Percentiles rank a stretch among this genome's conserved stretches.
phyloP scores from a whole-genome alignment of 2,797 vertebrate genomes.

The Chaenodraco wilsoni region DNA sequence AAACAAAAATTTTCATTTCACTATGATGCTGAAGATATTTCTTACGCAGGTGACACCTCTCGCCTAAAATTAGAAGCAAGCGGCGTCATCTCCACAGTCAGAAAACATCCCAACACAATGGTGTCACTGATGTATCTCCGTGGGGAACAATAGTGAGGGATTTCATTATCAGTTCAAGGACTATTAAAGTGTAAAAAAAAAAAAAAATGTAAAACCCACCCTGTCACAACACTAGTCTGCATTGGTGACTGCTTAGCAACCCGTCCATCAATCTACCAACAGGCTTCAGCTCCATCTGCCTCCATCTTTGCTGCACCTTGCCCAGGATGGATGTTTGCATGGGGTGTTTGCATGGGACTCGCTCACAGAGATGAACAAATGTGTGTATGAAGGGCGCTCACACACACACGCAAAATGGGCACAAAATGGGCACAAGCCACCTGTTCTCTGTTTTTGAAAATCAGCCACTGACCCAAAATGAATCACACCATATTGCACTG shows the following conservation, averaged over 20 bases:
- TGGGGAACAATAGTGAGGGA: conserved; percentile 21
- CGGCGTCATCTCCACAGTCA: conserved; percentile 31
- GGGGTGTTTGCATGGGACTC: conserved; percentile 3
- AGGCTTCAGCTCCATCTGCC: conserved; percentile 50
- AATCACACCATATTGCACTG: conserved; percentile 4
- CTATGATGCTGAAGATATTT: conserved; percentile 26
- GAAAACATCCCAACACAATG: conserved; percentile 30
- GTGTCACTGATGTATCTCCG: conserved; percentile 39
- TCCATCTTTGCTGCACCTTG: conserved; percentile 49
- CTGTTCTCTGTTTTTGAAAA: conserved; percentile 29
- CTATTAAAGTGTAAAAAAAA: conserved; percentile 15
- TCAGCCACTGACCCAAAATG: conserved; percentile 36
- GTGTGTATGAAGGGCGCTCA: not conserved
- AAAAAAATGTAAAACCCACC: conserved; percentile 31
- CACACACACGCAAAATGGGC: not conserved
- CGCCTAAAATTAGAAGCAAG: conserved; percentile 60
- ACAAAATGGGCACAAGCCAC: not conserved
- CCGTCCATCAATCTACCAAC: conserved; percentile 63
- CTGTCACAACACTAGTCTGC: conserved; percentile 53
- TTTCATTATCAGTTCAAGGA: conserved; percentile 42
- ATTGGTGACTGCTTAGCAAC: conserved; percentile 69
- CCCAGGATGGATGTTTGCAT: conserved; percentile 17
- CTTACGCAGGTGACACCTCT: conserved; percentile 30
- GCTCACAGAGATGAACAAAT: conserved; percentile 8
- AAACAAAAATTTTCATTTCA: conserved; percentile 60